Evolutionary conservation across 30 jellyfish, hydroid and myxozoan species (phyloP), one percentile per base, ranked within the genome.

Genomic region (Aurelia sp.): DNA sequence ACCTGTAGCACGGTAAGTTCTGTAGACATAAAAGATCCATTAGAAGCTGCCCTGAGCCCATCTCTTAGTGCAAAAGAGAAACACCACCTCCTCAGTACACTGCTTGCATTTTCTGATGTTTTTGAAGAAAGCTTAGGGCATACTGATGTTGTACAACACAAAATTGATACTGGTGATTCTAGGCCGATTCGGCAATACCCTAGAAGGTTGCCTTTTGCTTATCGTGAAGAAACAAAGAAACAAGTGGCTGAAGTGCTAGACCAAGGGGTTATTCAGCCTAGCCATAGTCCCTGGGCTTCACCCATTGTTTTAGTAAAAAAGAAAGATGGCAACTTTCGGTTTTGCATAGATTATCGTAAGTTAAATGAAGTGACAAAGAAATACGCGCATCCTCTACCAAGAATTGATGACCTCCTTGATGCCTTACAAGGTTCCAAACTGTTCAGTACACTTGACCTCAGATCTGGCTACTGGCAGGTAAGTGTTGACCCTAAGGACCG

Each of bases 341-440:
- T 76, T 50, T 88, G 89, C 57, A 55, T 88, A 8, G 88, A 88
- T 68, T 88, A 70, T 41, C 75, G 96, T 0, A 87, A 78, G 41
- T 63, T 65, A 6, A 87, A 87, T 52, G 69, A 16, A 38, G 86
- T 87, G 22, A 78, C 92, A 4, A 76, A 76, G 47, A 78, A 64
- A 62, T 93, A 87, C 77, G 91, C 87, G 17, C 76, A 87, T 47
- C 82, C 96, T 15, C 44, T 87, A 9, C 96, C 96, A 27, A n/a
- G 87, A 33, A 63, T 87, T 16, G 92, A 78, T 68, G 74, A 78
- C 31, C 64, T 78, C 8, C 66, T 77, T 33, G 92, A 87, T 78
- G 81, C 91, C 7, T 69, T 77, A 10, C 73, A 66, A 22, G 96
- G 96, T 48, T 53, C 81, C 3, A 2, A 35, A 4, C 2, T 11